These are phyloP conservation scores for Lobophora halterata DNA, from an alignment of 2,888 invertebrate genomes.

Conservation along the genomic window DNA sequence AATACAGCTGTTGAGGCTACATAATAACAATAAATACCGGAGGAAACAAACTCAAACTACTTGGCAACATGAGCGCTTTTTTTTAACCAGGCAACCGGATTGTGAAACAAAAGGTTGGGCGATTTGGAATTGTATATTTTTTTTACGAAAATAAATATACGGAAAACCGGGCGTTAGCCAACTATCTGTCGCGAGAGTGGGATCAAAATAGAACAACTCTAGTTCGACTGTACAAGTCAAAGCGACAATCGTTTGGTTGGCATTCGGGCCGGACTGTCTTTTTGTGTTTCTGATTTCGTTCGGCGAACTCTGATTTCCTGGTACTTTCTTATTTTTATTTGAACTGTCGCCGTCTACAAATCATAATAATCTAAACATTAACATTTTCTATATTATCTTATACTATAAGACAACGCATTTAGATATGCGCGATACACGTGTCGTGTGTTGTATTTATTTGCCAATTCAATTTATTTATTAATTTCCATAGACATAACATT, in stretches of 20 bases:
- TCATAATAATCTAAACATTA: too few species aligned
- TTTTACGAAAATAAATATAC: constrained; percentile 68
- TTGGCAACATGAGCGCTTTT: constrained; percentile 40
- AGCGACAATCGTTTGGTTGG: constrained; percentile 49
- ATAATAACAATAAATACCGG: constrained; percentile 19
- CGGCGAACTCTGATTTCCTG: constrained; percentile 12
- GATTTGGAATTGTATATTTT: constrained; percentile 54
- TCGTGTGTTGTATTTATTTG: too few species aligned
- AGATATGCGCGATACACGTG: too few species aligned
- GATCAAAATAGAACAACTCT: constrained; percentile 60
- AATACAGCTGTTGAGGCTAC: constrained; percentile 9
- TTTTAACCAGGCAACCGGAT: constrained; percentile 23
- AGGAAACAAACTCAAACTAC: constrained; percentile 22
- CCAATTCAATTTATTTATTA: too few species aligned
- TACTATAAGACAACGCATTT: too few species aligned
- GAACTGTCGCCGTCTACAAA: too few species aligned
- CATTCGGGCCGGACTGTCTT: constrained; percentile 45
- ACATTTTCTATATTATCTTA: too few species aligned
- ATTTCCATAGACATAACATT: too few species aligned
- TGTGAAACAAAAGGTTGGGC: constrained; percentile 64
- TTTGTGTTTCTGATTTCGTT: constrained; percentile 29
- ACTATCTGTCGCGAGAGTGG: constrained; percentile 64
- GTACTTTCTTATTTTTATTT: constrained; percentile 1
- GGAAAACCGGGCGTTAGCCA: constrained; percentile 63
- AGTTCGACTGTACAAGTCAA: constrained; percentile 52